Evolutionary conservation across 2,113 vertebrate genomes (phyloP).

Genomic region (Notarius lentiginosus): DNA sequence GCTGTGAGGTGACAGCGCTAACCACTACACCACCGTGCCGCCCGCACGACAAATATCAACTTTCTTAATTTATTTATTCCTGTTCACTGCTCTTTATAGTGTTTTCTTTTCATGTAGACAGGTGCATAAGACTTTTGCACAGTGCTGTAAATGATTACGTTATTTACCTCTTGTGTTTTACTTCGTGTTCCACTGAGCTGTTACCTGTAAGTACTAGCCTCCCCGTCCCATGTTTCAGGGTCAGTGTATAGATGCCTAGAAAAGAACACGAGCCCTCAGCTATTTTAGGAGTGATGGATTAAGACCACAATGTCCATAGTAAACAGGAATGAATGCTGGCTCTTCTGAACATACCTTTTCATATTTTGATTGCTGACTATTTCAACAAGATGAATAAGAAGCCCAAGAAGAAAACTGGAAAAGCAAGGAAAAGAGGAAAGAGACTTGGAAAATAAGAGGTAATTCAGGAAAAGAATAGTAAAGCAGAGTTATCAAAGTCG

Average conservation of each 20-base stretch:
- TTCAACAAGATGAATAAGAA: neutral
- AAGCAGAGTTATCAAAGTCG: conserved; percentile 19
- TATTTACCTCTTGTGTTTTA: neutral
- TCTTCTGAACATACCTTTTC: neutral
- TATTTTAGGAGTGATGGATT: conserved; percentile 52
- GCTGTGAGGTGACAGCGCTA: too few relatives aligned
- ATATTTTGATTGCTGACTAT: neutral
- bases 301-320: conserved; percentile 34
- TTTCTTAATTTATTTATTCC: neutral
- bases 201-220: neutral
- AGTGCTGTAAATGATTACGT: neutral
- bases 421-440: neutral
- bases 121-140: neutral
- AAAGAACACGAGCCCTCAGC: conserved; percentile 34
- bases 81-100: neutral
- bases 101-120: neutral
- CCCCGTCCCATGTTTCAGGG: conserved; percentile 1
- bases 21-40: too few relatives aligned
- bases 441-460: neutral
- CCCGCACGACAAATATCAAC: neutral
- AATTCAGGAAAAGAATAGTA: neutral
- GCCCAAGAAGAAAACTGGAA: neutral
- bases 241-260: conserved; percentile 36
- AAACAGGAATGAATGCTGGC: conserved; percentile 1
- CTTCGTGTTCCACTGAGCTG: neutral